Conservation (phyloP, 2,888 invertebrate genomes). For the Ochlodes sylvanus region DNA sequence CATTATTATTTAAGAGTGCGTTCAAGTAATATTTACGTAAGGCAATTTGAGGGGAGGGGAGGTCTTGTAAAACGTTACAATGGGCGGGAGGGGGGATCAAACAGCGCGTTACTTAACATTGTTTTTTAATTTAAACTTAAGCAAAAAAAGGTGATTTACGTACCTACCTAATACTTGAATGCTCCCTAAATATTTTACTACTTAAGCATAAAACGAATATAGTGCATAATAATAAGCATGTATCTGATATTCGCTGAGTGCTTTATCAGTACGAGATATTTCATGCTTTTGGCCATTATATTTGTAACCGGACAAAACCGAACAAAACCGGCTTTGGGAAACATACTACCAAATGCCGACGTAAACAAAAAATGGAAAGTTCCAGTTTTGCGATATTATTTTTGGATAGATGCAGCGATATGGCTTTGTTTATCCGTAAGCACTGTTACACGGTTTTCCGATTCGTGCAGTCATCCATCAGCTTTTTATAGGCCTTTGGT, state of each 20-base stretch:
- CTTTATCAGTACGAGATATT: neutral
- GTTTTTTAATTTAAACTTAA: too few species aligned
- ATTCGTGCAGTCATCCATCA: conserved; percentile 3
- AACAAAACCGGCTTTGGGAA: conserved; percentile 24
- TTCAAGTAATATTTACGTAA: too few species aligned
- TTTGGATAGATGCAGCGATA: conserved; percentile 6
- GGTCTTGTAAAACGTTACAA: too few species aligned
- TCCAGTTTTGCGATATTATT: conserved; percentile 18
- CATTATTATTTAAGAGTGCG: too few species aligned
- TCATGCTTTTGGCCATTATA: conserved; percentile 19
- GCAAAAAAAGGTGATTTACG: too few species aligned
- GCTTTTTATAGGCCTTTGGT: conserved; percentile 1
- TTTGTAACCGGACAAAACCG: conserved; percentile 12
- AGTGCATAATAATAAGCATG: neutral
- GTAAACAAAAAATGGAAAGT: conserved; percentile 17
- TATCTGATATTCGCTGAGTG: conserved; percentile 3
- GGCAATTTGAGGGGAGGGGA: too few species aligned
- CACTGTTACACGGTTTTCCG: neutral
- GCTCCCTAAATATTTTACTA: too few species aligned
- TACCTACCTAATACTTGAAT: too few species aligned
- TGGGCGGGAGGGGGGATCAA: too few species aligned
- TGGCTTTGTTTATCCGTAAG: conserved; percentile 1
- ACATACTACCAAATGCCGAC: conserved; percentile 12
- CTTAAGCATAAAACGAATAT: too few species aligned
- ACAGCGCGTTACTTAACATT: too few species aligned